These are phyloP conservation scores for Empidonax traillii DNA, from an alignment of 2,113 vertebrate genomes.

Conservation along the genomic window DNA sequence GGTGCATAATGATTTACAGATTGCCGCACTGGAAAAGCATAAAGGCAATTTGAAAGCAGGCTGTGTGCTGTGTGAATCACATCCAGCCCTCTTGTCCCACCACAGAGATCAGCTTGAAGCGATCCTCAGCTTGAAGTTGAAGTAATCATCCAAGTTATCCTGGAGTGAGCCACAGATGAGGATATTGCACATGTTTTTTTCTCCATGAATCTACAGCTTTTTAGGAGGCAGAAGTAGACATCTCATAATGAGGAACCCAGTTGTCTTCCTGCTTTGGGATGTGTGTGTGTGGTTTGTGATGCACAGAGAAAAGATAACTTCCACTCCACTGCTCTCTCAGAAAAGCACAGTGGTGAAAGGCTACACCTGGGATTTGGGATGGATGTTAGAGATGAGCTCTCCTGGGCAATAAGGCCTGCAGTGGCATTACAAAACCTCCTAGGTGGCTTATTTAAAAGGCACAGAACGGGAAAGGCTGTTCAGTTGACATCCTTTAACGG, in stretches of 20 bases:
- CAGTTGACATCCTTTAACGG: background rate
- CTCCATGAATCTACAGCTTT: background rate
- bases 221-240: background rate
- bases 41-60: slow-evolving; percentile 42
- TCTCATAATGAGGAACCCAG: background rate
- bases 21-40: background rate
- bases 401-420: background rate
- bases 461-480: background rate
- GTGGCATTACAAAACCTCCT: background rate
- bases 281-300: fast-evolving
- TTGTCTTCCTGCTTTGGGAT: background rate
- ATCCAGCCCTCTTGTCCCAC: background rate
- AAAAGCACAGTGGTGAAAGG: background rate
- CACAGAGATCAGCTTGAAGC: background rate
- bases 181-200: background rate
- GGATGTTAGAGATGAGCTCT: background rate
- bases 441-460: background rate
- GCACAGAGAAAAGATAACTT: background rate
- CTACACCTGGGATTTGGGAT: background rate
- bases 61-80: slow-evolving; percentile 28
- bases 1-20: slow-evolving; percentile 60
- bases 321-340: fast-evolving
- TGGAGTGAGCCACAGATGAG: background rate
- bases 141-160: background rate
- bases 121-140: background rate